Base-by-base conservation (phyloP, 2,888 invertebrate species). In the Branchinecta sandiegonensis region DNA sequence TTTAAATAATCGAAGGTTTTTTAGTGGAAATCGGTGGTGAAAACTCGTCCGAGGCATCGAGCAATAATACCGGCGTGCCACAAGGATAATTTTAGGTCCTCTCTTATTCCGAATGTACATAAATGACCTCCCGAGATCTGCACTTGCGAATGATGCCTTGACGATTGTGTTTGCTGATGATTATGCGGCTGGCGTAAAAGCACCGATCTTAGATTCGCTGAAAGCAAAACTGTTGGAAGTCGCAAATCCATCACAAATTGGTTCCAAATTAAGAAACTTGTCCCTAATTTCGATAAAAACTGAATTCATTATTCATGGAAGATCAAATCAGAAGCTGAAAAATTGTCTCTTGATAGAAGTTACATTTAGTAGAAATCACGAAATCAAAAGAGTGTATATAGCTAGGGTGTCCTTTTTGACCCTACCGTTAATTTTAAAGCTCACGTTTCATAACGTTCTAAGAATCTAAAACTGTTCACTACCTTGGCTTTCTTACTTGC, bases 311-410 rank as follows among this genome's bases (percentile, higher is more conserved):
- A 23, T 23, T 23, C 3, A 23, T 23, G 23, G 23, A 23, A 23
- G 23, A 23, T 23, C 2, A 23, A 23, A 23, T 23, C 23, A 23
- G 3, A 23, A 23, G 23, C 3, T 23, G 23, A 23, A 23, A 50
- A 50, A 50, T 50, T 50, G 50, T 50, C 50, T n/a, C n/a, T n/a
- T 50, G 50, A 50, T 13, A 13, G n/a, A 50, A 50, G n/a, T 50
- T 50, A 2, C 50, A 1, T 13, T 50, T 50, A 3, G n/a, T 48
- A 50, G n/a, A 13, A 50, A 50, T 50, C 50, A 50, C 50, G n/a
- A 50, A 50, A 50, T 50, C 50, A 50, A 50, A 50, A 50, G 50
- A 50, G 50, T 50, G 2, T 50, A 50, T n/a, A 50, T n/a, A 50
- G 50, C 50, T 13, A 50, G n/a, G 50, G 50, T 50, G n/a, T 50